A percentile compares a stretch with the other conserved stretches of the same genome.
phyloP scores from a whole-genome alignment of 2,113 vertebrate genomes.

The Sinocyclocheilus grahami region DNA sequence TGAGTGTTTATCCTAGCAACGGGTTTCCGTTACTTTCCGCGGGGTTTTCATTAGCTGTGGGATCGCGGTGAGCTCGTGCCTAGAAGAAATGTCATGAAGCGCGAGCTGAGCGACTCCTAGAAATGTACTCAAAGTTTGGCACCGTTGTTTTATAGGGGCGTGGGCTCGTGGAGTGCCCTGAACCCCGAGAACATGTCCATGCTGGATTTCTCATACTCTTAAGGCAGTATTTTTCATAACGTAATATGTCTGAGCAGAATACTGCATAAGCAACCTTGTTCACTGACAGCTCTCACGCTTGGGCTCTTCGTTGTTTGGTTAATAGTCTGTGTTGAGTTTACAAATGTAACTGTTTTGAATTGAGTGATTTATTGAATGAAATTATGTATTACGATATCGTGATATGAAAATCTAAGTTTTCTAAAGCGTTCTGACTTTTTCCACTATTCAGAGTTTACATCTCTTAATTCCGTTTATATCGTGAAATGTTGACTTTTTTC shows the following conservation, averaged over 20 bases:
- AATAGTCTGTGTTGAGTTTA: background rate
- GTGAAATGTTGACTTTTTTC: no score
- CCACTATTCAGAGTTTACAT: no score
- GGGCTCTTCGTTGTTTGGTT: background rate
- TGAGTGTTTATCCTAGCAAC: slow-evolving; percentile 61
- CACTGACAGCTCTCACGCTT: background rate
- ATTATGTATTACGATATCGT: background rate
- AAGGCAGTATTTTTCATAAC: background rate
- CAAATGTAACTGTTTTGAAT: no score
- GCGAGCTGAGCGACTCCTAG: background rate
- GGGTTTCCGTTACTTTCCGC: slow-evolving; percentile 55
- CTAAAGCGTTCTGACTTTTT: no score
- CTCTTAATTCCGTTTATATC: no score
- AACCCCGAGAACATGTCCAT: background rate
- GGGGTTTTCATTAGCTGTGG: slow-evolving; percentile 29
- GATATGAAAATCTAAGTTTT: background rate
- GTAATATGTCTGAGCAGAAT: background rate
- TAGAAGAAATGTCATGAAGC: no score
- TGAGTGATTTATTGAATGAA: background rate
- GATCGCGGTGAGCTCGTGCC: background rate
- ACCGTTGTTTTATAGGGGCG: slow-evolving; percentile 12
- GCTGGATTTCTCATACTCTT: background rate
- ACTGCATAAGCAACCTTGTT: background rate
- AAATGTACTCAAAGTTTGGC: slow-evolving; percentile 12
- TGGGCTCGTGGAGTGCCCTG: background rate